Base-by-base conservation (phyloP, 2,888 invertebrate species). In the Perizoma affinitatum region DNA sequence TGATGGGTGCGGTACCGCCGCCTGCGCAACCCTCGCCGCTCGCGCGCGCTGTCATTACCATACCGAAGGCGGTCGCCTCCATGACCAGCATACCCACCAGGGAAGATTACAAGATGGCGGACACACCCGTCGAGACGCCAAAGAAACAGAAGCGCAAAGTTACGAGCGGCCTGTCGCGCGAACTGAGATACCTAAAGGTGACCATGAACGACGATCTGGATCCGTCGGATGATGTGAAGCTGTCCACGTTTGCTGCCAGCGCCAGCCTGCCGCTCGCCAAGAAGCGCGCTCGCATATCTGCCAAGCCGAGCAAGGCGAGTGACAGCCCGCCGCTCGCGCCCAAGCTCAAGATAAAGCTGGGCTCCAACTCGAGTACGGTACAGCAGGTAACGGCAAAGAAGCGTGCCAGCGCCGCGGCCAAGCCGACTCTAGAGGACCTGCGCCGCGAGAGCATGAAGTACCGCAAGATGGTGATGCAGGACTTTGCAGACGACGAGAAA, bases 11-110 rank as follows among this genome's bases (percentile, higher is more conserved):
- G 10, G 88, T 94, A 50, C 92, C 94, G 5, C 92, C 95, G 40
- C 93, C 94, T 0, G 94, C 94, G 1, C 92, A 91, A 42, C 94
- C 94, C 6, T 93, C 93, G 53, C 93, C 94, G 0, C 83, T 95
- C 6, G 94, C 93, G 63, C 94, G 96, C 51, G 95, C 95, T 5
- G 95, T 95, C 38, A 96, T 96, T 57, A 96, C 96, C 5, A 96
- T 97, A 75, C 97, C 97, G 0, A 97, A 97, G 84, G 97, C 97
- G 4, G 96, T 97, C 6, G 96, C 97, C 33, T 97, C 97, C 7
- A 97, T 97, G 95, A 96, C 97, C 0, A 95, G 95, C 63, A 96
- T 97, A 75, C 97, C 97, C 1, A 97, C 97, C 0, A 94, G 96
- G 69, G 97, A 97, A 68, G 97, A 97, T 78, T 97, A 97, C 76